These are phyloP conservation scores for Hydractinia echinata DNA, from an alignment of 30 jellyfish, hydroid and myxozoan species.

Conservation along the genomic window DNA sequence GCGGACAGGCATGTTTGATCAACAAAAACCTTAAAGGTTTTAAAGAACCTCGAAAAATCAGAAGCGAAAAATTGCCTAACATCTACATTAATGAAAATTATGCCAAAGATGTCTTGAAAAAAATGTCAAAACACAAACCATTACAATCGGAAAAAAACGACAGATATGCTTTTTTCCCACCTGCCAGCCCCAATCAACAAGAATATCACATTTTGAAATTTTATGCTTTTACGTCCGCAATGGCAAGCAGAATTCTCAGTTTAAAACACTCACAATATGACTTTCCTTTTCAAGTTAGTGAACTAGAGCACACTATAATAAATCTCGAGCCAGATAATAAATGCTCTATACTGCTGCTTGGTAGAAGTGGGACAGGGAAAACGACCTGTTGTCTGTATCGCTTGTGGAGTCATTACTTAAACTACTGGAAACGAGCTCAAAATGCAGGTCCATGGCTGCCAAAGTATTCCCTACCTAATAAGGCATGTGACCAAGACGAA, in stretches of 20 bases:
- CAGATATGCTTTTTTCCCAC: constrained; percentile 49
- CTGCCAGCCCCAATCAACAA: constrained; percentile 69
- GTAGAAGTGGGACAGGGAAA: constrained; percentile 95
- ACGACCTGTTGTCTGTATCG: constrained; percentile 85
- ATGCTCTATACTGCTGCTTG: constrained; percentile 66
- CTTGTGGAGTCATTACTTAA: constrained; percentile 59
- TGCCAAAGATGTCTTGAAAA: constrained; percentile 1
- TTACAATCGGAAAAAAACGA: constrained; percentile 20
- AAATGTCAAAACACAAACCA: neutral
- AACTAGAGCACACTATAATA: constrained; percentile 50
- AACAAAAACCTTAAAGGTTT: constrained; percentile 28
- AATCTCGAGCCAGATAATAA: constrained; percentile 39
- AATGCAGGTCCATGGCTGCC: constrained; percentile 70
- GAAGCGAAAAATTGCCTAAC: neutral
- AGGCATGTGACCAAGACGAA: constrained; percentile 3
- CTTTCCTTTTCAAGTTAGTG: constrained; percentile 80
- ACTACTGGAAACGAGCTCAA: constrained; percentile 74
- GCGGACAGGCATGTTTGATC: constrained; percentile 55
- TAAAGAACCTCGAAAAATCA: neutral
- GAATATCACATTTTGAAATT: constrained; percentile 64
- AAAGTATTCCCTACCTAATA: neutral
- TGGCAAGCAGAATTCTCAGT: constrained; percentile 51
- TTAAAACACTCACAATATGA: constrained; percentile 26
- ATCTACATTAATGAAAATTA: neutral
- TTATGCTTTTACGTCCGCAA: constrained; percentile 55